A percentile compares a stretch with the other conserved stretches of the same genome.
phyloP scores from a whole-genome alignment of 2,888 invertebrate genomes.

The Notodonta dromedarius region DNA sequence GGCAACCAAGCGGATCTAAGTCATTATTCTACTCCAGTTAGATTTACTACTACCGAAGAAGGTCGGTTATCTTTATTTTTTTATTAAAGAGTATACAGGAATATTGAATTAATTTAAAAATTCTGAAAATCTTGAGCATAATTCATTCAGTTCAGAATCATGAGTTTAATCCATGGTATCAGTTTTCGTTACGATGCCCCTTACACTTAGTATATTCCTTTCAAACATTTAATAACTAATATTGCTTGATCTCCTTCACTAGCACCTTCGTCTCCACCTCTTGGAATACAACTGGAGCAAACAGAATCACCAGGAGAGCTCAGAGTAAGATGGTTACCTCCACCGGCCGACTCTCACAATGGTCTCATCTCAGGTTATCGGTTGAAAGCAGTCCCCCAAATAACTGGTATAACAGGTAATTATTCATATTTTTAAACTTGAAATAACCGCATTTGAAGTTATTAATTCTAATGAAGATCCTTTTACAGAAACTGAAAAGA shows the following conservation, averaged over 20 bases:
- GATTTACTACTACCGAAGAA: constrained; percentile 79
- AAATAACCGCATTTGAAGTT: background rate
- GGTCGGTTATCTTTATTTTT: constrained; percentile 47
- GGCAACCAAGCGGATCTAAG: constrained; percentile 78
- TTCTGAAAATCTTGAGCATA: no score
- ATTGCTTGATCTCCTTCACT: constrained; percentile 1
- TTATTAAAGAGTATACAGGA: no score
- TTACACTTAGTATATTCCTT: no score
- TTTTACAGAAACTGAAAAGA: constrained; percentile 65
- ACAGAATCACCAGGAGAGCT: constrained; percentile 77
- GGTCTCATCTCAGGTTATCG: constrained; percentile 75
- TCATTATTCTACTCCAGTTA: constrained; percentile 68
- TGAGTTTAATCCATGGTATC: no score
- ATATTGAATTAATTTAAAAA: no score
- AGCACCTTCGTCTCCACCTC: constrained; percentile 77
- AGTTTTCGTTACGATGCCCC: no score
- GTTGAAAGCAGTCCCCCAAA: constrained; percentile 69
- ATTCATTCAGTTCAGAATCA: no score
- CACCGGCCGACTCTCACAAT: constrained; percentile 75
- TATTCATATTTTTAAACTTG: no score
- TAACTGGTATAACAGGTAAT: constrained; percentile 69
- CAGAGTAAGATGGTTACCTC: constrained; percentile 74
- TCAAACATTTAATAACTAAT: no score
- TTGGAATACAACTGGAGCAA: constrained; percentile 75
- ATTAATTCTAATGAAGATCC: background rate